Percentiles rank a stretch among this genome's conserved stretches.
These are phyloP conservation scores for Triops longicaudatus DNA, from an alignment of 1,140 invertebrate species.

Conservation along the genomic window DNA sequence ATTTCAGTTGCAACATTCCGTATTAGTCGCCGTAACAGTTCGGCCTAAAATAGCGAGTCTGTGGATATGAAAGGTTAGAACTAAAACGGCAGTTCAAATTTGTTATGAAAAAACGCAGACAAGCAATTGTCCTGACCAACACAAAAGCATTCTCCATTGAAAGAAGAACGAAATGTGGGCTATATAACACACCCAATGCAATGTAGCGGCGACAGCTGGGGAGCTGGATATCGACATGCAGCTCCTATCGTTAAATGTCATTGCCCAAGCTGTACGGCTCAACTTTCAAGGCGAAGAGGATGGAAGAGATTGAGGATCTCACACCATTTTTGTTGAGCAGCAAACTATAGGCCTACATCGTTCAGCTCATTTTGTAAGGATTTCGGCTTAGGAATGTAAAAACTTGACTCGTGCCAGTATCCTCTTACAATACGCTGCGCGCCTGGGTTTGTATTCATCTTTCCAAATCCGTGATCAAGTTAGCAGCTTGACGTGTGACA, in stretches of 20 bases:
- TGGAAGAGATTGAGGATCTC: not conserved
- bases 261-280: not conserved
- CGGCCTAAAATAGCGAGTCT: not conserved
- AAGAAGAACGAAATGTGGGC: constrained; percentile 4
- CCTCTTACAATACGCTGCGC: not conserved
- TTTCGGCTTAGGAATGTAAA: not conserved
- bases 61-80: not conserved
- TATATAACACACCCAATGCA: constrained; percentile 12
- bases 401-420: not conserved
- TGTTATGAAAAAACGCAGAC: not conserved
- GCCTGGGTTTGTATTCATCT: not conserved
- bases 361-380: not conserved
- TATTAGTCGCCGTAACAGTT: too few species aligned
- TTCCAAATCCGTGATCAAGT: not conserved
- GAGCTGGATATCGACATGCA: constrained; percentile 10
- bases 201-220: constrained; percentile 11
- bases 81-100: not conserved
- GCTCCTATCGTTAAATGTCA: constrained; percentile 10
- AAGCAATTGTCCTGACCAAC: not conserved
- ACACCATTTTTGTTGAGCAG: not conserved
- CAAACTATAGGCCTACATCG: not conserved
- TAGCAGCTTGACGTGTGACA: not conserved
- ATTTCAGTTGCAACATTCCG: too few species aligned
- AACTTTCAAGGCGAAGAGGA: not conserved
- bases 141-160: not conserved